Evolutionary conservation across 2,113 vertebrate genomes (phyloP).

Genomic region (Dicerorhinus sumatrensis): DNA sequence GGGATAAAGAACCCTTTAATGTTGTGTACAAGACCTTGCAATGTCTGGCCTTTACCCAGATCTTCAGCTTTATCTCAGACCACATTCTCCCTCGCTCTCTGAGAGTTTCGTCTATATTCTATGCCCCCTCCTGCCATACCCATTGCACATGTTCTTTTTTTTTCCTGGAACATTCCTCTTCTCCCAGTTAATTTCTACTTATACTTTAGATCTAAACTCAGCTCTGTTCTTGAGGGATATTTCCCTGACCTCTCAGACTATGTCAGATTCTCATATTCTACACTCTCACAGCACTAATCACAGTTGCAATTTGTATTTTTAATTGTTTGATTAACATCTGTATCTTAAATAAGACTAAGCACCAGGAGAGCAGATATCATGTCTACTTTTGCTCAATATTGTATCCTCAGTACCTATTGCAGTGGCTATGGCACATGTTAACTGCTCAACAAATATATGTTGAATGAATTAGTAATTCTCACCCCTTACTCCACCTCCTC

Average conservation of each 20-base stretch:
- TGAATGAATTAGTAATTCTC: background rate
- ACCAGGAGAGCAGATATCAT: background rate
- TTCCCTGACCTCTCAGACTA: background rate
- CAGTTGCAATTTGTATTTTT: slow-evolving; percentile 3
- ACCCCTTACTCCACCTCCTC: background rate
- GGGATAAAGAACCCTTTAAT: background rate
- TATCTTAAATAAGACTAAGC: slow-evolving; percentile 8
- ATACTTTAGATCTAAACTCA: background rate
- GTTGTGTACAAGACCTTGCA: background rate
- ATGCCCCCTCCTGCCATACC: background rate
- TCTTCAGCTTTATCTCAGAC: background rate
- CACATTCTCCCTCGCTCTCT: background rate
- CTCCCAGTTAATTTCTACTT: background rate
- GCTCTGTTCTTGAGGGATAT: background rate
- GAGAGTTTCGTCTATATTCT: background rate
- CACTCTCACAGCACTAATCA: background rate
- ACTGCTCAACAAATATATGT: background rate
- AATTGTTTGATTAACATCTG: background rate
- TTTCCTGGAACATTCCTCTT: background rate
- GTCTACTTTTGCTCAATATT: background rate
- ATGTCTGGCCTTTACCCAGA: background rate
- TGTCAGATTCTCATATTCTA: background rate
- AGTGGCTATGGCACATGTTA: background rate
- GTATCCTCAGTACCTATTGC: background rate
- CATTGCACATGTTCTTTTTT: background rate